Conservation (phyloP, 2,113 vertebrate species). For the Nothoprocta pentlandii region DNA sequence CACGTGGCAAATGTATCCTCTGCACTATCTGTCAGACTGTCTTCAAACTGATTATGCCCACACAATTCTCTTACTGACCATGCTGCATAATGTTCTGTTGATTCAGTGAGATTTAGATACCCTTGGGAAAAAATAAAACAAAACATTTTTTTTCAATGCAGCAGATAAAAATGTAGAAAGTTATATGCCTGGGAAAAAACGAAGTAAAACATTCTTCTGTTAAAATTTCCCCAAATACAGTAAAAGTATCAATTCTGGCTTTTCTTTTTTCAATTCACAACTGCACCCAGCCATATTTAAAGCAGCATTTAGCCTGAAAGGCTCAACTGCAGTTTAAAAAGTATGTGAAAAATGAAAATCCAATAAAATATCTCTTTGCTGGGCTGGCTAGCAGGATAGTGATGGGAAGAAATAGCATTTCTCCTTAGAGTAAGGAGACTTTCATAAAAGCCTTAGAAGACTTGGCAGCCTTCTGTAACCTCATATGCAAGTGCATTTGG, state of each 20-base stretch:
- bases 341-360: not conserved
- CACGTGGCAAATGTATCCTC: not conserved
- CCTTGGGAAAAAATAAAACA: too few relatives aligned
- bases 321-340: not conserved
- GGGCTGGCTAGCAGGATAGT: not conserved
- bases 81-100: not conserved
- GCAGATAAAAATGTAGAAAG: not conserved
- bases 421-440: not conserved
- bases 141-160: not conserved
- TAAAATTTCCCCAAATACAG: not conserved
- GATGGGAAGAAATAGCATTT: not conserved
- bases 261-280: not conserved
- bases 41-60: not conserved
- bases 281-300: not conserved
- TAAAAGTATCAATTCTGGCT: not conserved
- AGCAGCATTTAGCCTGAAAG: not conserved
- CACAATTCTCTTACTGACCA: not conserved
- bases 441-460: not conserved
- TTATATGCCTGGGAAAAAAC: not conserved
- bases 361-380: not conserved
- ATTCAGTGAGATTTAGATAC: not conserved
- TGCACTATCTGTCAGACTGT: not conserved
- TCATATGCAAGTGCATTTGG: not conserved
- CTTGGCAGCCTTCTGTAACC: not conserved
- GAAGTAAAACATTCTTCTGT: not conserved